Evolutionary conservation across 2,797 vertebrate species (phyloP).

Genomic region (Poliocrania exsul): DNA sequence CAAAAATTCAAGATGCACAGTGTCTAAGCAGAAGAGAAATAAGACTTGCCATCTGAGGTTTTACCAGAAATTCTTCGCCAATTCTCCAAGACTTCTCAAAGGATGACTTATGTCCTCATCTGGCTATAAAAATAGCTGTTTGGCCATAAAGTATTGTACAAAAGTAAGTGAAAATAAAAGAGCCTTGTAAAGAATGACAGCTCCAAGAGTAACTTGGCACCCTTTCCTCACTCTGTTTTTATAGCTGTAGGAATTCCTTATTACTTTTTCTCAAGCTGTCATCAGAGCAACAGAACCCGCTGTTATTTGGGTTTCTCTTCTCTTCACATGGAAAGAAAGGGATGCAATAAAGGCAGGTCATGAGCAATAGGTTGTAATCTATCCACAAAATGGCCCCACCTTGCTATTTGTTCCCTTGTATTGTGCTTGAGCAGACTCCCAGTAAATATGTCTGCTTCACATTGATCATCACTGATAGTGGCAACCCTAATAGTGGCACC

Average conservation of each 20-base stretch:
- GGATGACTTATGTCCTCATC: slow-evolving; percentile 15
- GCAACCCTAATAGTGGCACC: slow-evolving; percentile 39
- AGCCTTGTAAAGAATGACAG: slow-evolving; percentile 39
- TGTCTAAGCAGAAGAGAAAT: not conserved
- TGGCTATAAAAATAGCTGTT: slow-evolving; percentile 51
- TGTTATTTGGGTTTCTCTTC: slow-evolving; percentile 66
- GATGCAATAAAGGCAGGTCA: slow-evolving; percentile 33
- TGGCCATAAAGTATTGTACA: slow-evolving; percentile 41
- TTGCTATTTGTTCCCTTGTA: slow-evolving; percentile 48
- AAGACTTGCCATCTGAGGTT: slow-evolving; percentile 17
- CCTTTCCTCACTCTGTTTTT: slow-evolving; percentile 67
- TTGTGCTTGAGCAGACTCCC: slow-evolving; percentile 40
- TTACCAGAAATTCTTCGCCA: not conserved
- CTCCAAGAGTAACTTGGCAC: slow-evolving; percentile 56
- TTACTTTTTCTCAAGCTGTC: slow-evolving; percentile 69
- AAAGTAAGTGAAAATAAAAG: slow-evolving; percentile 44
- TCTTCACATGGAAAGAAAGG: slow-evolving; percentile 36
- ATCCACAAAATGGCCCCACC: slow-evolving; percentile 33
- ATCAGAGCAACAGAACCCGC: slow-evolving; percentile 57
- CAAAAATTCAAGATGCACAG: not conserved
- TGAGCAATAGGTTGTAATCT: slow-evolving; percentile 63
- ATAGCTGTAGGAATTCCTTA: slow-evolving; percentile 68
- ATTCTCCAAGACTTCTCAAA: slow-evolving; percentile 35
- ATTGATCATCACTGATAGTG: slow-evolving; percentile 53
- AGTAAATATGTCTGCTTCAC: slow-evolving; percentile 51